Conservation (phyloP, 92 coral and sea anemone species). For the Epizoanthus stellaris region DNA sequence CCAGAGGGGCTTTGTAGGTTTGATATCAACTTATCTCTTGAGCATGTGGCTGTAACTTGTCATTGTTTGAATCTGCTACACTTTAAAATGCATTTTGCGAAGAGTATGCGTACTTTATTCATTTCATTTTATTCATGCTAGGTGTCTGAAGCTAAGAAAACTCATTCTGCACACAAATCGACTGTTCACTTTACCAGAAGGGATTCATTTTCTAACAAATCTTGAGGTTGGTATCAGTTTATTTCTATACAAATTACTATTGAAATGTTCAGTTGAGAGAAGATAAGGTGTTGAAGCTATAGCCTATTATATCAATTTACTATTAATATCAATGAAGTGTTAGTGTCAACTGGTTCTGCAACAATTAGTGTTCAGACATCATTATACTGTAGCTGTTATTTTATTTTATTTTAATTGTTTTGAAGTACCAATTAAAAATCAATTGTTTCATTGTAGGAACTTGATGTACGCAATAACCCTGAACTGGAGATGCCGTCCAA, state of each 20-base stretch:
- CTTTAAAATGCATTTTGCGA: too few species aligned
- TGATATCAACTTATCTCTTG: neutral
- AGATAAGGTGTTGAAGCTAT: too few species aligned
- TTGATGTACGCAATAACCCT: slow-evolving; percentile 95
- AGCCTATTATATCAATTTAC: too few species aligned
- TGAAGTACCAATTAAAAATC: neutral
- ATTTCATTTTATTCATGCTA: slow-evolving; percentile 21
- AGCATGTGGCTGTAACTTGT: too few species aligned
- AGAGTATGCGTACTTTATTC: too few species aligned
- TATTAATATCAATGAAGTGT: too few species aligned
- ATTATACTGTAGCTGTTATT: too few species aligned
- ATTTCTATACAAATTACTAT: neutral
- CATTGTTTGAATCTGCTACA: too few species aligned
- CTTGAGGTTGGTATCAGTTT: slow-evolving; percentile 71
- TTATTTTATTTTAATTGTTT: neutral
- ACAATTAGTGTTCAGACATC: too few species aligned
- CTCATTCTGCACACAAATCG: slow-evolving; percentile 95
- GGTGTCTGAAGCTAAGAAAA: slow-evolving; percentile 91
- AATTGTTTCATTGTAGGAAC: slow-evolving; percentile 65
- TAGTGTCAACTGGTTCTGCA: too few species aligned
- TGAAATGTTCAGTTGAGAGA: neutral
- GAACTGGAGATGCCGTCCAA: slow-evolving; percentile 99
- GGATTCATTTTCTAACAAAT: slow-evolving; percentile 91
- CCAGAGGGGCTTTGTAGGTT: slow-evolving; percentile 99
- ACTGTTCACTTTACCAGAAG: slow-evolving; percentile 94